Conservation (phyloP, 1,140 invertebrate species). For the Drosophila truncata region DNA sequence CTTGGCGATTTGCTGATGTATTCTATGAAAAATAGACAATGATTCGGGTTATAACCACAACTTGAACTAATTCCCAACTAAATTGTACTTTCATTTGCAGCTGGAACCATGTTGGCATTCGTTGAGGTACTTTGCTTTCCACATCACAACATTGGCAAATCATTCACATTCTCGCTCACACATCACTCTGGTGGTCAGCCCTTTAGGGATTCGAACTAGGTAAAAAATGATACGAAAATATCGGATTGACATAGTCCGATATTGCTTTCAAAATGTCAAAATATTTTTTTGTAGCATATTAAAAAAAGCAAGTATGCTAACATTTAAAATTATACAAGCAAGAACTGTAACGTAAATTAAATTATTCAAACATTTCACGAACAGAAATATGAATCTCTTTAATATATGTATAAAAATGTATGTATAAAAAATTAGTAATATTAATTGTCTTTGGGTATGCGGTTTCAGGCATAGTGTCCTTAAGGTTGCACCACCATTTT, state of each 20-base stretch:
- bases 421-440: not conserved
- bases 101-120: slow-evolving; percentile 71
- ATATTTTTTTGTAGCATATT: no score
- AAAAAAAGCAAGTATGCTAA: no score
- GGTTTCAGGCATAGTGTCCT: not conserved
- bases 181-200: not conserved
- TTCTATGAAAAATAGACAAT: slow-evolving; percentile 38
- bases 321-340: no score
- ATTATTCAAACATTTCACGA: not conserved
- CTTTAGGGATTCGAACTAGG: not conserved
- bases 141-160: slow-evolving; percentile 70
- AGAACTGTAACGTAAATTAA: no score
- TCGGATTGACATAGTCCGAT: not conserved
- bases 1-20: slow-evolving; percentile 9
- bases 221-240: not conserved
- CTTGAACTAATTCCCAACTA: slow-evolving; percentile 62
- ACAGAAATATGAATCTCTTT: not conserved
- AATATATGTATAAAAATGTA: not conserved
- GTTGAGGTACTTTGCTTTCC: slow-evolving; percentile 77
- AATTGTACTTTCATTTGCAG: slow-evolving; percentile 78
- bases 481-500: not conserved
- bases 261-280: not conserved
- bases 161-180: slow-evolving; percentile 25
- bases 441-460: not conserved
- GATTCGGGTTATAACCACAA: slow-evolving; percentile 16